These are phyloP conservation scores for Drosophila helvetica DNA, from an alignment of 2,888 invertebrate genomes.

Conservation along the genomic window DNA sequence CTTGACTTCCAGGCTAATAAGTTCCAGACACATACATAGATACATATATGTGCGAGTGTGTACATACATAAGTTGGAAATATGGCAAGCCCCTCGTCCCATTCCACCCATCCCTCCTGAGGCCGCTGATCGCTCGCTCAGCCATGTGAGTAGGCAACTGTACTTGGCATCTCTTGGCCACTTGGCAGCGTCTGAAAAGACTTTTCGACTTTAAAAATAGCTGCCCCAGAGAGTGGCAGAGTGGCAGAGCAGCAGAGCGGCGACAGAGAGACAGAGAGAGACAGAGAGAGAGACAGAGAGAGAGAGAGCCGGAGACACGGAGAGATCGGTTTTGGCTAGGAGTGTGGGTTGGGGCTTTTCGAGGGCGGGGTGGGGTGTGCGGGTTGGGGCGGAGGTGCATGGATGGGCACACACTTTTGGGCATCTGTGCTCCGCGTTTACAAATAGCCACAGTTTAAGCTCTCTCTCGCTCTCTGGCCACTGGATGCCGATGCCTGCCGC, in stretches of 20 bases:
- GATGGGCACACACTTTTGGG: constrained; percentile 13
- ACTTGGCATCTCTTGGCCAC: constrained; percentile 66
- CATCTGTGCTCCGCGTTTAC: constrained; percentile 33
- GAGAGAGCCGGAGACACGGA: constrained; percentile 8
- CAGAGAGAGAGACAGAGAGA: constrained; percentile 9
- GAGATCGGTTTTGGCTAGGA: constrained; percentile 42
- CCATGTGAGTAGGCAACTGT: constrained; percentile 61
- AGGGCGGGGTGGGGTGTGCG: neutral
- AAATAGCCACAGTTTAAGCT: constrained; percentile 52
- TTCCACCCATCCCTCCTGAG: neutral
- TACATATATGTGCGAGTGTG: no score
- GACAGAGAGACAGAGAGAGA: constrained; percentile 22
- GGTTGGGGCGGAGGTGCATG: neutral
- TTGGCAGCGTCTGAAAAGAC: constrained; percentile 64
- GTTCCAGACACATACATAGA: neutral
- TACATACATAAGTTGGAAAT: neutral
- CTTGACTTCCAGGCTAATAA: neutral
- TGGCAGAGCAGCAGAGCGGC: constrained; percentile 50
- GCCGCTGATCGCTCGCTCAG: constrained; percentile 40
- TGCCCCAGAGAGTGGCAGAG: constrained; percentile 51
- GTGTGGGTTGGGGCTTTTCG: constrained; percentile 16
- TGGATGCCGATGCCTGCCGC: neutral
- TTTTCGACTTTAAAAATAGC: constrained; percentile 75
- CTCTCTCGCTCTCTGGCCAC: constrained; percentile 60
- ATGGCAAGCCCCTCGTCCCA: neutral